These are phyloP conservation scores for Acanthosepion lycidas DNA, from an alignment of 2,888 invertebrate genomes.

Conservation along the genomic window DNA sequence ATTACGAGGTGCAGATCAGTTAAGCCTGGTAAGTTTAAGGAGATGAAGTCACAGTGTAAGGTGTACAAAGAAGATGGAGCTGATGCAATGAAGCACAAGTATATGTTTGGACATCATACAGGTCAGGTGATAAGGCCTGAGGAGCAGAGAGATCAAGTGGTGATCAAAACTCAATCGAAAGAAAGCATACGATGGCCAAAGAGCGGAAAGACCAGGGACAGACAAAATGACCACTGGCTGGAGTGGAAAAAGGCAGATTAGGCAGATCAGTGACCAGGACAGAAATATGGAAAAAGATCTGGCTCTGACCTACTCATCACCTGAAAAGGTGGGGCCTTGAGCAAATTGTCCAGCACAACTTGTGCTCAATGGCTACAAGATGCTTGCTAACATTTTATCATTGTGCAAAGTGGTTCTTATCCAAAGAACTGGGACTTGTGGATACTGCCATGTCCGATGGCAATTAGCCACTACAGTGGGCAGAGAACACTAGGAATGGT, in stretches of 20 bases:
- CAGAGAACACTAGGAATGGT: constrained; percentile 1
- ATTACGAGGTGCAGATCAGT: constrained; percentile 33
- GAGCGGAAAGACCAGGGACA: constrained; percentile 33
- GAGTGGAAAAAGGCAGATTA: constrained; percentile 33
- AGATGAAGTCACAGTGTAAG: neutral
- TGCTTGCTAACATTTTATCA: constrained; percentile 23
- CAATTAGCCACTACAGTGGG: constrained; percentile 33
- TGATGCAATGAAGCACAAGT: neutral
- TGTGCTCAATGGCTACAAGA: constrained; percentile 10
- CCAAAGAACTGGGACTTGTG: constrained; percentile 9
- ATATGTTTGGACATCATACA: constrained; percentile 33
- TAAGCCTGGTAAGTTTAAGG: constrained; percentile 33
- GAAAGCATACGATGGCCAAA: constrained; percentile 33
- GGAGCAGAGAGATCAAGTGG: neutral
- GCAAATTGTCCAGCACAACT: neutral
- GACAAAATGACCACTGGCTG: constrained; percentile 14
- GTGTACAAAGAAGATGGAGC: neutral
- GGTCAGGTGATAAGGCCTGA: constrained; percentile 33
- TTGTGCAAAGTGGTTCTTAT: constrained; percentile 23
- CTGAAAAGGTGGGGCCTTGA: neutral
- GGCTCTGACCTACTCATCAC: constrained; percentile 33
- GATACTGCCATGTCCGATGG: constrained; percentile 1
- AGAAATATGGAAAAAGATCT: constrained; percentile 17
- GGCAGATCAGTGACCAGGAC: constrained; percentile 33
- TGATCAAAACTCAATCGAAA: neutral